phyloP scores from a whole-genome alignment of 2,113 vertebrate genomes.

The Dissostichus mawsoni region DNA sequence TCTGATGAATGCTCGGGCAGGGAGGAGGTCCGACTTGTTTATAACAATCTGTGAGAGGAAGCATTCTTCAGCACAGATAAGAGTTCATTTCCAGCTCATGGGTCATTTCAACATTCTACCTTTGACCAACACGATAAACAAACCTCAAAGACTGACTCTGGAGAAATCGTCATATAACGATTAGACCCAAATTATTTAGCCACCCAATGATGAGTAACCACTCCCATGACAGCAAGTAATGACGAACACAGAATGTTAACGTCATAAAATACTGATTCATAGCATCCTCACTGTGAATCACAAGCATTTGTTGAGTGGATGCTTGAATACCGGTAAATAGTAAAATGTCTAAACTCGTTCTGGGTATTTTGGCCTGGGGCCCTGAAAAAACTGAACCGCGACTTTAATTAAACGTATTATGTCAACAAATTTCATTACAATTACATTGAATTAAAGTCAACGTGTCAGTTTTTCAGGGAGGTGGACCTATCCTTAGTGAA shows the following conservation, averaged over 20 bases:
- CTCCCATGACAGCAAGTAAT: background rate
- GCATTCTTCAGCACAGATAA: conserved; percentile 44
- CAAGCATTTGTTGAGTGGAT: conserved; percentile 8
- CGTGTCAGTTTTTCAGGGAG: too few relatives aligned
- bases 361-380: conserved; percentile 37
- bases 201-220: background rate
- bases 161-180: background rate
- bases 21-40: conserved; percentile 39
- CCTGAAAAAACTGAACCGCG: too few relatives aligned
- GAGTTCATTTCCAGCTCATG: conserved; percentile 5
- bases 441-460: too few relatives aligned
- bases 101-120: conserved; percentile 55
- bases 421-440: too few relatives aligned
- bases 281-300: background rate
- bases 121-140: conserved; percentile 44
- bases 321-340: conserved; percentile 30
- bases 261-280: conserved; percentile 23
- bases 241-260: background rate
- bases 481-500: conserved; percentile 54
- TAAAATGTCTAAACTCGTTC: conserved; percentile 51
- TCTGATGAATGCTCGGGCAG: conserved; percentile 32
- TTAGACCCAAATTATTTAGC: background rate
- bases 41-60: conserved; percentile 40
- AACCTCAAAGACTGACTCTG: conserved; percentile 5
- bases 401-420: too few relatives aligned